phyloP scores from a whole-genome alignment of 2,888 invertebrate species.

The Chrysolina americana region DNA sequence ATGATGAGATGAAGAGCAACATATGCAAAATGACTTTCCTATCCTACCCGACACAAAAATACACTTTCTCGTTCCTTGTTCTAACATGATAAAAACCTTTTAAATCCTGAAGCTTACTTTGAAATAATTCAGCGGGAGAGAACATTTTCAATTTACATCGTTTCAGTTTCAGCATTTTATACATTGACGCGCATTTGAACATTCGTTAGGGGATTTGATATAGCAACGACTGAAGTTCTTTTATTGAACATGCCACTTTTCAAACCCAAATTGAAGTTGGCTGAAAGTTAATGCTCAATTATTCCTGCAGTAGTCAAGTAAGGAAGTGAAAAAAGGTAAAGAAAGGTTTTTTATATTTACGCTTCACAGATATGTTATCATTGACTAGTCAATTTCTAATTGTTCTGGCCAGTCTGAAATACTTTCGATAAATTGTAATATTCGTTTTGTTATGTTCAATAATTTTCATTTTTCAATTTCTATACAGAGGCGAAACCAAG shows the following conservation, averaged over 20 bases:
- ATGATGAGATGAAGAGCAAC: not conserved
- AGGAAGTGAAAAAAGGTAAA: too few relatives aligned
- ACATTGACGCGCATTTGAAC: slow-evolving; percentile 9
- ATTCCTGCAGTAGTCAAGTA: too few relatives aligned
- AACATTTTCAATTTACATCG: slow-evolving; percentile 46
- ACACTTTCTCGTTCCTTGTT: slow-evolving; percentile 46
- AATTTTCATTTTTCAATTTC: too few relatives aligned
- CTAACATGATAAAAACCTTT: slow-evolving; percentile 48
- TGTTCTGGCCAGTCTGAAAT: too few relatives aligned
- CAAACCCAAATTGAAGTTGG: not conserved
- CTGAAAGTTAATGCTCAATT: too few relatives aligned
- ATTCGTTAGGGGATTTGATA: slow-evolving; percentile 9
- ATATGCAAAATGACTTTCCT: slow-evolving; percentile 44
- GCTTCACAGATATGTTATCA: too few relatives aligned
- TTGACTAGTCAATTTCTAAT: too few relatives aligned
- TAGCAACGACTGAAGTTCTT: not conserved
- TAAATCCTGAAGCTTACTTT: slow-evolving; percentile 54
- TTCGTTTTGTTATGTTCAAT: too few relatives aligned
- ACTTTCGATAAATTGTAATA: too few relatives aligned
- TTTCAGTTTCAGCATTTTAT: slow-evolving; percentile 27
- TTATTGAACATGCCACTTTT: not conserved
- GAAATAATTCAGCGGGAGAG: slow-evolving; percentile 61
- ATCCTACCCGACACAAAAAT: slow-evolving; percentile 47
- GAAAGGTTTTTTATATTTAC: too few relatives aligned
- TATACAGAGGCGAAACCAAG: too few relatives aligned